Base-by-base conservation (phyloP, 2,888 invertebrate species). In the Limnephilus lunatus region DNA sequence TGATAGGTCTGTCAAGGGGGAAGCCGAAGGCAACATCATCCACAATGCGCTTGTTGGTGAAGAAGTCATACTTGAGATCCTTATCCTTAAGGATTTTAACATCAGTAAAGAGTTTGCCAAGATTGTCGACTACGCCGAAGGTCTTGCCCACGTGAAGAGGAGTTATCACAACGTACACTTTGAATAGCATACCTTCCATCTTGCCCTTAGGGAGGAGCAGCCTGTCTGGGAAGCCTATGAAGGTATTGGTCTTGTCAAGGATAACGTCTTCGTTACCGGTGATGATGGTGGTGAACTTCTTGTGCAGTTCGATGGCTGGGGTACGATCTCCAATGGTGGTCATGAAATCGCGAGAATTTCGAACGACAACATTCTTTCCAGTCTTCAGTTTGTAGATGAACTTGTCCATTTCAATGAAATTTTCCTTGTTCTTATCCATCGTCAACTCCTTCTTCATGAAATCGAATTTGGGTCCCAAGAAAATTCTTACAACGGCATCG, bases 401-500 rank as follows among this genome's bases (percentile, higher is more conserved):
- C 93, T 96, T 95, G 94, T 97, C 97, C 15, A 97, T 94, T 94
- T 96, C 95, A 94, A 96, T 96, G 94, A 97, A 97, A 95, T 97
- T 97, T 91, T 96, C 94, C 53, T 96, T 95, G 94, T 96, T 97
- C n/a, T 96, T 94, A 39, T 92, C 48, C 39, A 93, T 95, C 94
- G 97, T 96, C 89, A 97, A 95, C 35, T 96, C 94, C 80, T 96
- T 96, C 87, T 96, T 96, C 90, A 96, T 94, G 92, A 96, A 95
- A 94, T 97, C 97, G 94, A 96, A 96, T 95, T 97, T 97, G 1
- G 98, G 98, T 94, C 97, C 98, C 93, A 97, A 95, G 96, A 97
- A 98, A 5, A 97, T 95, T 93, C 97, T 97, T 4, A 98, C 96
- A 19, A 97, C 96, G 93, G 96, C 96, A 94, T 97, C 96, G 12